phyloP scores from a whole-genome alignment of 1,140 invertebrate genomes.

The Zaprionus capensis region DNA sequence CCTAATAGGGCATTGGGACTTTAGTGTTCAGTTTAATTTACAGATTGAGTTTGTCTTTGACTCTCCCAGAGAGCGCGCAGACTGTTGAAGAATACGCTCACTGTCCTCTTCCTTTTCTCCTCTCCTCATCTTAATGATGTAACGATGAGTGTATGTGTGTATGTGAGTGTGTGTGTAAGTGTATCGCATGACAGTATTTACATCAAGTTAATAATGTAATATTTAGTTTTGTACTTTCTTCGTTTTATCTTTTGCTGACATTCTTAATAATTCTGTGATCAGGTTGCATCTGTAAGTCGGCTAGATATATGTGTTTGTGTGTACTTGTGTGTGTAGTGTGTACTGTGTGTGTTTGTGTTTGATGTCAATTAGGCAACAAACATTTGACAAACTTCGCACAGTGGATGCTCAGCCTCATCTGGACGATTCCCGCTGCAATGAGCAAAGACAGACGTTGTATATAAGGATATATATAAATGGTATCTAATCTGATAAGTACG shows the following conservation, averaged over 20 bases:
- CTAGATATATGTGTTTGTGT: background rate
- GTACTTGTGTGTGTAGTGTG: background rate
- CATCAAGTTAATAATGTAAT: constrained; percentile 15
- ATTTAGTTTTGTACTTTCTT: constrained; percentile 5
- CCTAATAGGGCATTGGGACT: background rate
- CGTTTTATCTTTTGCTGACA: constrained; percentile 1
- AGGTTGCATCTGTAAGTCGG: constrained; percentile 3
- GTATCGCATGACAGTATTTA: constrained; percentile 13
- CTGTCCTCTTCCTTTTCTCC: background rate
- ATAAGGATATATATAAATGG: background rate
- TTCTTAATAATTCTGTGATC: constrained; percentile 5
- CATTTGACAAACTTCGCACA: constrained; percentile 69
- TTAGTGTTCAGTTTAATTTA: background rate
- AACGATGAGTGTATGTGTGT: no score
- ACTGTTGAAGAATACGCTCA: background rate
- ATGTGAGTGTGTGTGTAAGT: no score
- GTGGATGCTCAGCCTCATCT: constrained; percentile 46
- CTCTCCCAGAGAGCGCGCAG: background rate
- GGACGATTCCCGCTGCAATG: constrained; percentile 46
- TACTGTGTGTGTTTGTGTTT: constrained; percentile 7
- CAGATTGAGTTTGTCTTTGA: background rate
- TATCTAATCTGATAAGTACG: constrained; percentile 31
- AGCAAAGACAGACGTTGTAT: background rate
- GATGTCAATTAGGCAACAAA: constrained; percentile 22
- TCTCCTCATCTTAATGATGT: background rate